phyloP scores from a whole-genome alignment of 2,113 vertebrate species.

The Motacilla alba region DNA sequence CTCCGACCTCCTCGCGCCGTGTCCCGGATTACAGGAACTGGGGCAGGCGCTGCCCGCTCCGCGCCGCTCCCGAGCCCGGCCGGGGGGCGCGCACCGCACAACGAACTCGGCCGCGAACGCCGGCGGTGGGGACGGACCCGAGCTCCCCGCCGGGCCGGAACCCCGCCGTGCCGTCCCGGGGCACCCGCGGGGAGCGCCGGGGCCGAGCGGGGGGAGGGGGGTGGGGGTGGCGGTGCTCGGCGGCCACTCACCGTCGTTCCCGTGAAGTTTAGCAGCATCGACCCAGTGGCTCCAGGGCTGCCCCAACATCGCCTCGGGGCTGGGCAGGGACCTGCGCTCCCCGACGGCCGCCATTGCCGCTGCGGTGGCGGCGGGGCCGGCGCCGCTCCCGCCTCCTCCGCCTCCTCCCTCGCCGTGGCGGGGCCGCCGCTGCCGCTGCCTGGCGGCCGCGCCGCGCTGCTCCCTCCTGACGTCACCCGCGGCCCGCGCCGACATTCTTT shows the following conservation, averaged over 20 bases:
- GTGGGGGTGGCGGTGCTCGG: not conserved
- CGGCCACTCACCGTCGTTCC: conserved; percentile 88
- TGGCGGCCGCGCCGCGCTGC: conserved; percentile 87
- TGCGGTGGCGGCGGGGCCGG: conserved; percentile 66
- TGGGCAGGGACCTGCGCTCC: conserved; percentile 93
- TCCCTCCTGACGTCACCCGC: conserved; percentile 97
- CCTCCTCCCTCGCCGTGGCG: conserved; percentile 64
- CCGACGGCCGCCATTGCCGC: conserved; percentile 92
- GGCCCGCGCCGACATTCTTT: conserved; percentile 99
- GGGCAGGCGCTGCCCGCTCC: not conserved
- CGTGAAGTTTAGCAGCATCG: conserved; percentile 91
- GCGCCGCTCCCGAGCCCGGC: not conserved
- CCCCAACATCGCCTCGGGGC: conserved; percentile 94
- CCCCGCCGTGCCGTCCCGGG: not conserved
- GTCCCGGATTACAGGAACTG: conserved; percentile 57
- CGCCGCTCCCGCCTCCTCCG: conserved; percentile 41
- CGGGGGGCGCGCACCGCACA: not conserved
- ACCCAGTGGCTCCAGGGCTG: conserved; percentile 96
- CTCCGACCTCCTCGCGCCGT: not conserved
- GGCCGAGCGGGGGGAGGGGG: not conserved
- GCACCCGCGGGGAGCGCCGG: not conserved
- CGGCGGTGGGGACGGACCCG: not conserved
- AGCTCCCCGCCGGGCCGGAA: not conserved
- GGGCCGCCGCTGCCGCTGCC: conserved; percentile 79
- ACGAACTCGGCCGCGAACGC: not conserved